Base-by-base conservation (phyloP, 1,140 invertebrate species). In the Muscidifurax raptorellus region DNA sequence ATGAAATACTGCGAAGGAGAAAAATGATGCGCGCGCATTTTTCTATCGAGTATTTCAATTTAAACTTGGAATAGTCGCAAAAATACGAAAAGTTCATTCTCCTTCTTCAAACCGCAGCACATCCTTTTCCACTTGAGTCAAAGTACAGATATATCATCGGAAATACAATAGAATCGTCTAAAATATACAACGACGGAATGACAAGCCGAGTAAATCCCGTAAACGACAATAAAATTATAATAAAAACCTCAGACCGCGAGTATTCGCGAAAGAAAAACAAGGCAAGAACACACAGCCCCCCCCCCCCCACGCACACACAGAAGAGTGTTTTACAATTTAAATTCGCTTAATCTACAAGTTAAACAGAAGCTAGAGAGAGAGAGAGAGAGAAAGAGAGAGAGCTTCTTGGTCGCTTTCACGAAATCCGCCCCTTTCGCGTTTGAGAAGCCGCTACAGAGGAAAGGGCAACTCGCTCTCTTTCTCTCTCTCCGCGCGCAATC, bases 1-100 rank as follows among this genome's bases (percentile, higher is more conserved):
- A 80, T 86, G 88, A 87, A 89, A 89, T 87, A 85, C 88, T 86
- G 82, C 82, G 86, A 85, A 86, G 67, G 27, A 71, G 67, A 72
- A 52, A 81, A 74, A 71, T 81, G 22, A 74, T 36, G 28, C 27
- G 36, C 78, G 36, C 36, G n/a, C 32, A 80, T 44, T 44, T 47
- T 47, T 44, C 74, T 59, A 59, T 59, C 22, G 52, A 59, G 52
- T 59, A 59, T 59, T 59, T 59, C 52, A 59, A 59, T 59, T 59
- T 59, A 59, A 59, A 59, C 18, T 59, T 59, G 5, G 52, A n/a
- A 59, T 18, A 59, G 52, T 59, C 52, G 52, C 52, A 18, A n/a
- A 47, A 47, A 18, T 47, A 47, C 44, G 15, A 13, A 47, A 47
- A 59, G 52, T n/a, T n/a, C 22, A 59, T 59, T n/a, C 47, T 52